Percentiles rank a stretch among this genome's conserved stretches.
Conservation (phyloP, 2,113 vertebrate species). For the Phylloscopus trochiloides region DNA sequence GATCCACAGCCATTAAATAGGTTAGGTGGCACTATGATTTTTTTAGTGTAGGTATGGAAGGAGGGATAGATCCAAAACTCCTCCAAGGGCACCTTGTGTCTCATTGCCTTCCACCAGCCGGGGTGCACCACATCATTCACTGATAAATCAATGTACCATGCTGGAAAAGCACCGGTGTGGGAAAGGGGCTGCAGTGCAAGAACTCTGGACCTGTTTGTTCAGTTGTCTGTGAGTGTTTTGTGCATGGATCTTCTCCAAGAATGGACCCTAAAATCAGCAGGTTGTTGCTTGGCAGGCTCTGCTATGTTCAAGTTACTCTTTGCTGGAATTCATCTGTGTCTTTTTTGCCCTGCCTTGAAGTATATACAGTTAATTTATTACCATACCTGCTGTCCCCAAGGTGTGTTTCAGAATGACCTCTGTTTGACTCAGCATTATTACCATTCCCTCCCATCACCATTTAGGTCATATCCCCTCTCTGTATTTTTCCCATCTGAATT, state of each 20-base stretch:
- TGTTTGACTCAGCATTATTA: not conserved
- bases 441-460: not conserved
- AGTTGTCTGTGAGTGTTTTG: not conserved
- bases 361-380: slow-evolving; percentile 13
- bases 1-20: not conserved
- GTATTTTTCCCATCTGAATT: slow-evolving; percentile 7
- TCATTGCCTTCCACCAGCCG: not conserved
- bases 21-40: not conserved
- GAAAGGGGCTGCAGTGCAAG: not conserved
- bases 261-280: not conserved
- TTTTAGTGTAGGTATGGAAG: not conserved
- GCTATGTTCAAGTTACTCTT: not conserved
- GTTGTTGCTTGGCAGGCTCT: not conserved
- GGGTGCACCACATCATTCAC: too few species aligned
- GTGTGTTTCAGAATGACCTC: slow-evolving; percentile 18
- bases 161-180: not conserved
- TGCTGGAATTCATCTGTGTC: not conserved
- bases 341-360: not conserved
- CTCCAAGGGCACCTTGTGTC: not conserved
- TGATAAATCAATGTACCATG: not conserved
- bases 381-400: slow-evolving; percentile 10
- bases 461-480: slow-evolving; percentile 5
- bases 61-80: not conserved
- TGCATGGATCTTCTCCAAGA: not conserved
- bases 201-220: not conserved